A percentile compares a stretch with the other conserved stretches of the same genome.
Evolutionary conservation across 2,113 vertebrate species (phyloP).

Genomic region (Ictalurus punctatus): DNA sequence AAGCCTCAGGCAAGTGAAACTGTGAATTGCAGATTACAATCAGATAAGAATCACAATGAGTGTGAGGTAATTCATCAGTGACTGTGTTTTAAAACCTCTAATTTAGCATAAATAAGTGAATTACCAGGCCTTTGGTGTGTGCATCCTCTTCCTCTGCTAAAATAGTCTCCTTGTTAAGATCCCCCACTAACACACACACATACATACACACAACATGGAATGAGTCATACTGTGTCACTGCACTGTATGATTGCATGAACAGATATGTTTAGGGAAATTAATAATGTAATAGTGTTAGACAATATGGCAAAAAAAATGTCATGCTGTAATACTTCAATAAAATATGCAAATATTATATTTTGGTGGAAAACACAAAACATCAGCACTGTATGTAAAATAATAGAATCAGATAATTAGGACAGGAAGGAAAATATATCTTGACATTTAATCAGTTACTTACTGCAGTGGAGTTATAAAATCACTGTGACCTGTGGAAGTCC

Average conservation of each 20-base stretch:
- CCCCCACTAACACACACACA: constrained; percentile 26
- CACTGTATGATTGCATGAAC: not conserved
- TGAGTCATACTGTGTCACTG: not conserved
- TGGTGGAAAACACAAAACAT: not conserved
- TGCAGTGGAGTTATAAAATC: constrained; percentile 12
- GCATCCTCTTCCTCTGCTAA: constrained; percentile 32
- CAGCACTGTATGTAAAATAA: not conserved
- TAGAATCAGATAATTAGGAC: not conserved
- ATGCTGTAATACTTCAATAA: not conserved
- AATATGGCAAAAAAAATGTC: not conserved
- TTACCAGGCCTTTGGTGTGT: constrained; percentile 58
- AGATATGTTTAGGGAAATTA: constrained; percentile 17
- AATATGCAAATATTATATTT: not conserved
- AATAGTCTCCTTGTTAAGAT: not conserved
- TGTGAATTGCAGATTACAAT: constrained; percentile 55
- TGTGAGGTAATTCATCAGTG: constrained; percentile 55
- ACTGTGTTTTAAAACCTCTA: constrained; percentile 51
- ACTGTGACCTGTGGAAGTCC: not conserved
- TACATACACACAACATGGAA: not conserved
- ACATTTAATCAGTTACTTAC: not conserved
- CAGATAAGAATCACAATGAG: constrained; percentile 57
- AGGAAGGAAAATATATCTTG: not conserved
- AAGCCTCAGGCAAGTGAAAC: constrained; percentile 49
- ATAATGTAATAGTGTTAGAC: not conserved
- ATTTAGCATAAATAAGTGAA: constrained; percentile 54